Base-by-base conservation (phyloP, 2,797 vertebrate genomes). In the Halcyon chelicuti region DNA sequence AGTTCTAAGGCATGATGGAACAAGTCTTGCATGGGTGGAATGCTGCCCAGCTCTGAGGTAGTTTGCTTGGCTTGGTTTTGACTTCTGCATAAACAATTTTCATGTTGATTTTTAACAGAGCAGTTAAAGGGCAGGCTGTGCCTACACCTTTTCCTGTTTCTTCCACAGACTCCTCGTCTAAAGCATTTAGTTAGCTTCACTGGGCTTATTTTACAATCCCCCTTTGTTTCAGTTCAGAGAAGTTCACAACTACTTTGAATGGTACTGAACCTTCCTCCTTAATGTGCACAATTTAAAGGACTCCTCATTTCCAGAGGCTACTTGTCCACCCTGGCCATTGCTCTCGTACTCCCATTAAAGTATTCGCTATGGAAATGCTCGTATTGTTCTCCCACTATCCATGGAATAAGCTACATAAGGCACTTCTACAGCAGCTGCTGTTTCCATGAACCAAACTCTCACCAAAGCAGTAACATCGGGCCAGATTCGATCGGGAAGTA, bases 21-120 rank as follows among this genome's bases (percentile, higher is more conserved):
- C 49, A 76, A 37, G 84, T 21, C 82, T 71, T 51, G 40, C 5
- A 35, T 7, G 71, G 49, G 74, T 74, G 72, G 88, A 93, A 86
- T 8, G 29, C 75, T 86, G 70, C 90, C 86, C 51, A 42, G 72
- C 31, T 67, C 94, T 94, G 81, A 94, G 73, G 91, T 77, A 76
- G 49, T 86, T 93, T 89, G 58, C 80, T 96, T 77, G 62, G 54
- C 80, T 96, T 92, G 75, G 70, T 62, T 88, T 86, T 55, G 51
- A 89, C 40, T 95, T 75, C 81, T 86, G 67, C 58, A 65, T 61
- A 37, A 94, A 60, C 44, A 84, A 72, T 85, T 61, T 83, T 55
- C 79, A 31, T 66, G 63, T 42, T 91, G 62, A 46, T 86, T 96
- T 93, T 94, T 74, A 68, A 31, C n/a, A 15, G 2, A 1, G 52